Evolutionary conservation across 2,888 invertebrate genomes (phyloP).

Genomic region (Schizotus pectinicornis): DNA sequence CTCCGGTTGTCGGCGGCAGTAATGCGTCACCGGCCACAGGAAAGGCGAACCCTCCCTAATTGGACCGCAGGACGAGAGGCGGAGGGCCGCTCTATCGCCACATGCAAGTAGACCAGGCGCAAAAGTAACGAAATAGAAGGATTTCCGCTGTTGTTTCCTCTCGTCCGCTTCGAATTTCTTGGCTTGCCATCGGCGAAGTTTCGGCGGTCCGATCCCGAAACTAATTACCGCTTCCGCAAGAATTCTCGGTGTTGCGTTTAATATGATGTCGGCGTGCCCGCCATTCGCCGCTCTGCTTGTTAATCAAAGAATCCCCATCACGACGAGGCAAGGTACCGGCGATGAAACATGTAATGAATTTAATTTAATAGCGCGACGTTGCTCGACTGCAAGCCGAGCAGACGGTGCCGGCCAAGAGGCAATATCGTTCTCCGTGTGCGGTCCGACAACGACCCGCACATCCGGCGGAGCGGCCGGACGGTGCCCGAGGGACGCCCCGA

Average conservation of each 20-base stretch:
- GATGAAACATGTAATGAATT: conserved; percentile 28
- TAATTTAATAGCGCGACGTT: conserved; percentile 26
- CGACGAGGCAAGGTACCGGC: conserved; percentile 19
- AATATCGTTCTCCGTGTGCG: conserved; percentile 26
- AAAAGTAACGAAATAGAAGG: no score
- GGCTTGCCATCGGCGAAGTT: no score
- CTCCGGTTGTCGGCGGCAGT: no score
- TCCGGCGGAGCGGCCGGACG: conserved; percentile 16
- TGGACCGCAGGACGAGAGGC: no score
- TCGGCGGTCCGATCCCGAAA: no score
- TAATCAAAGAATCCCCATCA: conserved; percentile 25
- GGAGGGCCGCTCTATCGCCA: no score
- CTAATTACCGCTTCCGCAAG: no score
- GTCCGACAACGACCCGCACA: conserved; percentile 24
- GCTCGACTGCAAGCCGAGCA: conserved; percentile 8
- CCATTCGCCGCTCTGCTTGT: conserved; percentile 22
- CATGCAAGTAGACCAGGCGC: no score
- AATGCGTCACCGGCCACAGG: no score
- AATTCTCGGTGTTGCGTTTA: background rate
- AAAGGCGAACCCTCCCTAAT: no score
- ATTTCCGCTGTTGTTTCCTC: no score
- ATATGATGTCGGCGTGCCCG: conserved; percentile 11
- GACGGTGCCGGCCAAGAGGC: conserved; percentile 12
- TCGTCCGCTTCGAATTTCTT: no score
- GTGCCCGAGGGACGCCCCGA: conserved; percentile 15